Base-by-base conservation (phyloP, 92 coral and sea anemone genomes). In the Chrysogorgia sp. region DNA sequence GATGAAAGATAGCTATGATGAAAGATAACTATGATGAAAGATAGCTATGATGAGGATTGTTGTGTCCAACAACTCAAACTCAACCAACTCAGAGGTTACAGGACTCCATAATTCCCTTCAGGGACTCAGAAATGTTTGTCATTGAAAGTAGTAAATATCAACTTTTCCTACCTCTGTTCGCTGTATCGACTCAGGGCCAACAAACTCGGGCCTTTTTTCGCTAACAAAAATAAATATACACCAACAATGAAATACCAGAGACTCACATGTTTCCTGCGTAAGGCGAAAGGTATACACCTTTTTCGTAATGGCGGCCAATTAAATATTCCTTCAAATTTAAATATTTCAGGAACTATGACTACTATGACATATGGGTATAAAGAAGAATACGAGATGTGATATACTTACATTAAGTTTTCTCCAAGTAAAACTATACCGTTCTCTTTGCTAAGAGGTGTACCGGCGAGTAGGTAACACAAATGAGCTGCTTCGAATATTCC, bases 401-500 rank as follows among this genome's bases (percentile, higher is more conserved):
- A 10, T 23, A 63, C 85, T 90, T 74, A 94, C 98, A 67, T 88
- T 63, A 85, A 86, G 53, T 88, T 75, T 10, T 79, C 48, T 21
- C 99, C 99, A 37, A 96, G 80, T 53, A 96, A 80, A 0, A 84
- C 82, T 34, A 90, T 85, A 24, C 85, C 91, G 64, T 49, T 34
- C 58, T 87, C 87, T 32, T 35, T 55, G 2, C 91, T 88, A 50
- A 93, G 82, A 5, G 77, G 66, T 61, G 82, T 81, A 34, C 97
- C 97, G 34, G 96, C 99, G 45, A 96, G 79, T 19, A 88, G 77
- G 74, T 89, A 92, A 50, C 99, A 96, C 17, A 96, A 77, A 53
- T 96, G 99, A 10, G 97, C 93, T 0, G 90, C 99, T 63, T 71
- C 79, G 0, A 86, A 60, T 25, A 86, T 79, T 9, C 90, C 89